Conservation (phyloP, 2,888 invertebrate species). For the Agonopterix alstromeriana region DNA sequence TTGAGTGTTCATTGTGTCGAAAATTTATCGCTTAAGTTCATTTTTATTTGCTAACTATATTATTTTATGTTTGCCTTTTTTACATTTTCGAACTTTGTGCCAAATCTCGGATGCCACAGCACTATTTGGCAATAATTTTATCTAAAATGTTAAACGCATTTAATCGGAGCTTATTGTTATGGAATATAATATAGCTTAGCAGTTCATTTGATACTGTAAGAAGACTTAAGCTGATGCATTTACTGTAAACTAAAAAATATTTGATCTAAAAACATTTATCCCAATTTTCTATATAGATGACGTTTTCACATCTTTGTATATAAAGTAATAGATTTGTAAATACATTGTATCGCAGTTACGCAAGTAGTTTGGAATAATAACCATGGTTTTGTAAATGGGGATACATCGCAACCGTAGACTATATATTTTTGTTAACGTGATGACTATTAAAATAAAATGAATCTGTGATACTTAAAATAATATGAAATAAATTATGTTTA, state of each 20-base stretch:
- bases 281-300: conserved; percentile 5
- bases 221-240: conserved; percentile 35
- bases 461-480: conserved; percentile 76
- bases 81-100: conserved; percentile 46
- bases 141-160: conserved; percentile 11
- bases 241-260: conserved; percentile 19
- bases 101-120: conserved; percentile 53
- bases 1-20: conserved; percentile 57
- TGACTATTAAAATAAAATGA: conserved; percentile 73
- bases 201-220: conserved; percentile 16
- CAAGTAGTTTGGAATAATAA: conserved; percentile 26
- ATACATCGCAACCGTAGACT: conserved; percentile 59
- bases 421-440: conserved; percentile 75
- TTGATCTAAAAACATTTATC: neutral
- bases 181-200: conserved; percentile 17
- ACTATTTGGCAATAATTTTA: conserved; percentile 42
- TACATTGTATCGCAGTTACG: conserved; percentile 44
- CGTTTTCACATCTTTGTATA: conserved; percentile 41
- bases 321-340: conserved; percentile 58
- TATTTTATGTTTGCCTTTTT: conserved; percentile 26
- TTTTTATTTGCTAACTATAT: conserved; percentile 32
- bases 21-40: conserved; percentile 34
- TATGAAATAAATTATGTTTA: conserved; percentile 77
- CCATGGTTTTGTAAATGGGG: conserved; percentile 50
- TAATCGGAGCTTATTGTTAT: conserved; percentile 15